Percentiles rank a stretch among this genome's conserved stretches.
phyloP scores from a whole-genome alignment of 2,797 vertebrate genomes.

The Saguinus oedipus region DNA sequence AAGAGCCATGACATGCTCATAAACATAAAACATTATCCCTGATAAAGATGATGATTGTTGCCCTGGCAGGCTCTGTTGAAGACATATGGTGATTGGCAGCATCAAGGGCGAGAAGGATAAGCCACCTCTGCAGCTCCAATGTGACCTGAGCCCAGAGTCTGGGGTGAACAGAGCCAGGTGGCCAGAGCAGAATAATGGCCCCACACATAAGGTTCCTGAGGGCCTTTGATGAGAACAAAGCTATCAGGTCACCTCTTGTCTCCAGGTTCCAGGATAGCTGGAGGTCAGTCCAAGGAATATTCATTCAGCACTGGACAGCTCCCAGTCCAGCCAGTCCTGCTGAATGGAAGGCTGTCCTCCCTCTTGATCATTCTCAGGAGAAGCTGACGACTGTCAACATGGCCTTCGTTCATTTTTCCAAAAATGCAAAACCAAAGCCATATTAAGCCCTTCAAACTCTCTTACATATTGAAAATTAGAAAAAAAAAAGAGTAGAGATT shows the following conservation, averaged over 20 bases:
- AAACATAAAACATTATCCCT: not conserved
- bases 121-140: not conserved
- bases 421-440: not conserved
- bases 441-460: not conserved
- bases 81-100: not conserved
- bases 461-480: conserved; percentile 26
- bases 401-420: conserved; percentile 58
- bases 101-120: not conserved
- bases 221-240: conserved; percentile 1
- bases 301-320: conserved; percentile 61
- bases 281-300: not conserved
- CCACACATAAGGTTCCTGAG: not conserved
- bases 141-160: not conserved
- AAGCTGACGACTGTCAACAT: not conserved
- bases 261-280: not conserved
- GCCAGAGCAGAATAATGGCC: not conserved
- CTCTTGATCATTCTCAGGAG: not conserved
- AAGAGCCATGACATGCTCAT: not conserved
- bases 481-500: not conserved
- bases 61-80: not conserved
- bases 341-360: not conserved
- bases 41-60: not conserved
- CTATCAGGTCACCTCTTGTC: not conserved
- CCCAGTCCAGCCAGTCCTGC: not conserved
- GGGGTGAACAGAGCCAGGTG: not conserved